Evolutionary conservation across 2,888 invertebrate species (phyloP), one percentile per base, ranked within the genome.

Genomic region (Synergus umbraculus): DNA sequence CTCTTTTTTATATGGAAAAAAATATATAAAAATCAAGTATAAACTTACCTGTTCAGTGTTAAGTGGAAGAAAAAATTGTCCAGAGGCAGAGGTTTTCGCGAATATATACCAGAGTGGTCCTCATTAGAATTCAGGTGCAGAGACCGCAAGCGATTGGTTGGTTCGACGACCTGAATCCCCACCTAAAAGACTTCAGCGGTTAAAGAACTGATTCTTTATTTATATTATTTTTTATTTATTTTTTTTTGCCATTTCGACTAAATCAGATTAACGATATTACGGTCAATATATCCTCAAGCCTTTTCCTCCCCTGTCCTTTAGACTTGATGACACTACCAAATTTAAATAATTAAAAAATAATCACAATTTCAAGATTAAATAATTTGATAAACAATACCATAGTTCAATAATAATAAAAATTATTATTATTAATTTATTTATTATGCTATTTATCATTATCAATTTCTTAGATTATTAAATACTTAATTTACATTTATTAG

Each of bases 81-180:
- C 84, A 82, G 86, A 83, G 80, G 80, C 84, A 80, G 83, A 83
- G 84, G 84, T 82, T 87, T 88, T 84, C 88, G 88, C 87, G 87
- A 88, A 90, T 91, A 91, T 91, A 91, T 91, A 91, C 87, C 87
- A 86, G 85, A 86, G 85, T 87, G 89, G 87, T 83, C 88, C 90
- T 91, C 91, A 90, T 73, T 90, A 90, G 87, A 90, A 91, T 91
- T 91, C 91, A 90, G 89, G 89, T 90, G 88, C 88, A 90, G 88
- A 86, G 87, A 88, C 85, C 84, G 83, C 83, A 83, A 86, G 88
- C 87, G 89, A 91, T 91, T 91, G 91, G 91, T 84, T 89, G 87
- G 91, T 91, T 91, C 91, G 89, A 87, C 90, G 91, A 91, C 90
- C 91, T 85, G 85, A 81, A 86, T 86, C 87, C 86, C 86, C 88